A percentile compares a stretch with the other conserved stretches of the same genome.
Evolutionary conservation across 1,140 invertebrate species (phyloP).

Genomic region (Hyphantria cunea): DNA sequence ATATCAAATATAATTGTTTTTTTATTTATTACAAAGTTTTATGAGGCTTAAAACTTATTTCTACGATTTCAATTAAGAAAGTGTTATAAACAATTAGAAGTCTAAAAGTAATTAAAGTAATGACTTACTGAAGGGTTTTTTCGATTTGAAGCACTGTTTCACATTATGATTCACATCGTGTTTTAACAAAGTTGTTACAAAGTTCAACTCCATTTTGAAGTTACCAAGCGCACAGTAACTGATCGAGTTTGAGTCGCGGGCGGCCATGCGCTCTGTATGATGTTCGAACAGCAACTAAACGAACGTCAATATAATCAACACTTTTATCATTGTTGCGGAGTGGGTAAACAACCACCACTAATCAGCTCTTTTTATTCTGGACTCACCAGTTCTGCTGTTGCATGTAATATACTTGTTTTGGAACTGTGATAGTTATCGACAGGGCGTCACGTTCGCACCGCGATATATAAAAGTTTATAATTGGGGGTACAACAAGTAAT

Average conservation of each 20-base stretch:
- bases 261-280: slow-evolving; percentile 36
- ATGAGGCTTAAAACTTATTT: too few relatives aligned
- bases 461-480: too few relatives aligned
- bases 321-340: slow-evolving; percentile 56
- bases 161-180: slow-evolving; percentile 80
- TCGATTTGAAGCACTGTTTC: slow-evolving; percentile 75
- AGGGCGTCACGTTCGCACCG: not conserved
- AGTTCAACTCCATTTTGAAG: slow-evolving; percentile 70
- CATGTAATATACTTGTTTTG: slow-evolving; percentile 14
- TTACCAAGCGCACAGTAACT: slow-evolving; percentile 34
- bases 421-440: too few relatives aligned
- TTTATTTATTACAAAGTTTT: too few relatives aligned
- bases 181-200: slow-evolving; percentile 72
- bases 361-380: slow-evolving; percentile 36
- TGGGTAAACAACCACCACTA: slow-evolving; percentile 45
- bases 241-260: not conserved
- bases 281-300: slow-evolving; percentile 49
- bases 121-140: slow-evolving; percentile 75
- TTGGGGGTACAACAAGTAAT: too few relatives aligned
- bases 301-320: slow-evolving; percentile 59
- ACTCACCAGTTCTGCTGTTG: slow-evolving; percentile 13
- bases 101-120: not conserved
- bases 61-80: not conserved
- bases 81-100: not conserved
- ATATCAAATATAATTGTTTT: too few relatives aligned